Conservation (phyloP, 2,797 vertebrate genomes). For the Rousettus madagascariensis region DNA sequence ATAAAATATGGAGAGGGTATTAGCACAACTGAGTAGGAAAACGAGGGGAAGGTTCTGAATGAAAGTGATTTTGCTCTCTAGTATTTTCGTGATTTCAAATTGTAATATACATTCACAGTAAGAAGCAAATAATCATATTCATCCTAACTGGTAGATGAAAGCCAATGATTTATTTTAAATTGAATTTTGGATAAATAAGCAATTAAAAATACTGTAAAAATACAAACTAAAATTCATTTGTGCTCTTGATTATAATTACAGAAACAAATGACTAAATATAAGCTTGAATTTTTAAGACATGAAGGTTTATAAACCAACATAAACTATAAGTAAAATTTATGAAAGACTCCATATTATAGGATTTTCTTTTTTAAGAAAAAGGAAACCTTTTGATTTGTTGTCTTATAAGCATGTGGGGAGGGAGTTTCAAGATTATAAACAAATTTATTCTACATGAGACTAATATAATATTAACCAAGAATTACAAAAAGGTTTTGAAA, state of each 20-base stretch:
- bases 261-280: background rate
- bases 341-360: background rate
- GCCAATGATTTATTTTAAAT: background rate
- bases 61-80: background rate
- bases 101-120: background rate
- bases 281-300: constrained; percentile 39
- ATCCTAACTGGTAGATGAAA: background rate
- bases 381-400: background rate
- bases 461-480: constrained; percentile 21
- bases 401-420: background rate
- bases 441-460: background rate
- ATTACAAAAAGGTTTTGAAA: constrained; percentile 21
- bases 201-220: constrained; percentile 47
- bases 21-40: background rate
- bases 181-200: constrained; percentile 15
- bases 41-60: background rate
- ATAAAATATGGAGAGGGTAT: background rate
- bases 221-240: background rate
- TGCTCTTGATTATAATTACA: background rate
- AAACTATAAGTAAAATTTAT: constrained; percentile 22
- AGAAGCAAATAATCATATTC: background rate
- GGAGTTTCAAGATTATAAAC: background rate
- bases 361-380: background rate
- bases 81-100: background rate
- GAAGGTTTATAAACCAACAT: constrained; percentile 29